Conservation (phyloP, 2,888 invertebrate species). For the Acleris literana region DNA sequence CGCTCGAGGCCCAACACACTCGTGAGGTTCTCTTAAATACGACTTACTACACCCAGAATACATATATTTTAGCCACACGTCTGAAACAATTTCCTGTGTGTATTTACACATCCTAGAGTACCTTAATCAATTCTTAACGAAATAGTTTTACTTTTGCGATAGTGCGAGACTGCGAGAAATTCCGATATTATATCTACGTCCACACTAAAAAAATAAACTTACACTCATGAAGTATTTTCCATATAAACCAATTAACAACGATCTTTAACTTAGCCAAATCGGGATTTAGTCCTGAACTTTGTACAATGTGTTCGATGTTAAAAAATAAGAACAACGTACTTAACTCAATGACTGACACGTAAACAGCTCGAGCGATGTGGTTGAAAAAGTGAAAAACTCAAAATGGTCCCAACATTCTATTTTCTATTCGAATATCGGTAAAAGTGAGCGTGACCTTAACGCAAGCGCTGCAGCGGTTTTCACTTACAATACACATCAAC, state of each 20-base stretch:
- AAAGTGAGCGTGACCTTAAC: constrained; percentile 18
- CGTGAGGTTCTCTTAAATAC: constrained; percentile 28
- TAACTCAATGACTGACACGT: constrained; percentile 37
- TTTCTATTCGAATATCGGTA: constrained; percentile 15
- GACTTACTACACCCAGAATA: constrained; percentile 32
- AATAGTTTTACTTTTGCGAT: constrained; percentile 65
- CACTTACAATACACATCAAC: constrained; percentile 35
- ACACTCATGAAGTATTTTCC: constrained; percentile 44
- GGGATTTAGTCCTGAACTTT: constrained; percentile 40
- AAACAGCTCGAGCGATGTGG: constrained; percentile 40
- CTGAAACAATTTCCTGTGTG: constrained; percentile 62
- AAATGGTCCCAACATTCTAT: constrained; percentile 45
- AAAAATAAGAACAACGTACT: constrained; percentile 36
- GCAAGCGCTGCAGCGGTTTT: constrained; percentile 16
- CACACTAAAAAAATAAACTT: constrained; percentile 56
- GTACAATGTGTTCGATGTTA: constrained; percentile 42
- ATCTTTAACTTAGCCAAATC: constrained; percentile 42
- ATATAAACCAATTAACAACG: constrained; percentile 44
- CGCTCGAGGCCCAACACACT: constrained; percentile 21
- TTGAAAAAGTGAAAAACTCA: constrained; percentile 32
- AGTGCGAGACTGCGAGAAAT: constrained; percentile 67
- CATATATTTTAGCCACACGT: constrained; percentile 41
- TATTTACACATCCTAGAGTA: constrained; percentile 79
- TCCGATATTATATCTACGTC: constrained; percentile 59
- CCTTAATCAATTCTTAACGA: constrained; percentile 66